Evolutionary conservation across 2,797 vertebrate genomes (phyloP).

Genomic region (Cheirogaleus major): DNA sequence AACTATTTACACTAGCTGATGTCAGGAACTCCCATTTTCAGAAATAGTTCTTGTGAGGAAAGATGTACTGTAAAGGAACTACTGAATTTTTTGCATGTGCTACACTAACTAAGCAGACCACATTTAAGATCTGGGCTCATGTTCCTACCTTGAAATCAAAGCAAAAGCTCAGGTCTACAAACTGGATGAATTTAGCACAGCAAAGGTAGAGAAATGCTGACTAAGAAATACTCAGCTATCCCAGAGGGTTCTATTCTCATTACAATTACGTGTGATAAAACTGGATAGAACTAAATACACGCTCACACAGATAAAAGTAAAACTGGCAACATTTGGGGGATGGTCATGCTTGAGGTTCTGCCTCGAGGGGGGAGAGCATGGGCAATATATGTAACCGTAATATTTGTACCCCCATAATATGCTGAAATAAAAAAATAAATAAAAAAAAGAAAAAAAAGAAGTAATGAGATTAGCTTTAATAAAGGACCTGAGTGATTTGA

Average conservation of each 20-base stretch:
- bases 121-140: not conserved
- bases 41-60: not conserved
- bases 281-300: not conserved
- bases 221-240: not conserved
- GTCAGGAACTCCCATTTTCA: not conserved
- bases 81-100: not conserved
- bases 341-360: too few species aligned
- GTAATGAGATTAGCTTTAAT: conserved; percentile 32
- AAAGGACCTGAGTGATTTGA: not conserved
- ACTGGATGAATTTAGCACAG: not conserved
- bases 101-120: not conserved
- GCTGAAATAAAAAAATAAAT: too few species aligned
- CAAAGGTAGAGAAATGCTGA: not conserved
- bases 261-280: not conserved
- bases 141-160: not conserved
- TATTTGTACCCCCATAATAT: too few species aligned
- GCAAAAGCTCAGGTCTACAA: not conserved
- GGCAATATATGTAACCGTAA: too few species aligned
- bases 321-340: too few species aligned
- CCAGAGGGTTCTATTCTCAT: not conserved
- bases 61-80: not conserved
- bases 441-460: not conserved
- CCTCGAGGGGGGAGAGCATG: too few species aligned
- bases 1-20: not conserved
- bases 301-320: not conserved